Percentiles rank a stretch among this genome's conserved stretches.
phyloP scores from a whole-genome alignment of 2,113 vertebrate genomes.

The Zosterops japonicus region DNA sequence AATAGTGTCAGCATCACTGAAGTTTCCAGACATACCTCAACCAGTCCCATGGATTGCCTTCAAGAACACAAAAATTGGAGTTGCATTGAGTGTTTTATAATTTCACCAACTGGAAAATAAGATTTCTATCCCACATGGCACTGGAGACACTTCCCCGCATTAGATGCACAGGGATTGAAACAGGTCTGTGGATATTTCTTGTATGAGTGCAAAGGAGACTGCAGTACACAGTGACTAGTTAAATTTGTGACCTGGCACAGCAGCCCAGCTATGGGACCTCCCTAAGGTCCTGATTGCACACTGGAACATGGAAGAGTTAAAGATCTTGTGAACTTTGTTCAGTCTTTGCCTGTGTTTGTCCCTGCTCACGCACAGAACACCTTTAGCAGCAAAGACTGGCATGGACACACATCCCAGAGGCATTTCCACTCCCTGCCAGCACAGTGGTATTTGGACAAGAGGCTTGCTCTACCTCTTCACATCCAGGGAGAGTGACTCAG shows the following conservation, averaged over 20 bases:
- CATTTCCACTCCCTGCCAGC: neutral
- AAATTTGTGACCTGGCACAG: neutral
- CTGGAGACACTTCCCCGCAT: neutral
- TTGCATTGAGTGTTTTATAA: neutral
- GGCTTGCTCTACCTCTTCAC: neutral
- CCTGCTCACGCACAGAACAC: rapidly evolving
- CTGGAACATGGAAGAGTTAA: neutral
- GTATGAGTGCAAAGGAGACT: neutral
- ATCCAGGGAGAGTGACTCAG: neutral
- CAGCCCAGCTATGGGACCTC: neutral
- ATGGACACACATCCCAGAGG: neutral
- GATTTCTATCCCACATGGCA: neutral
- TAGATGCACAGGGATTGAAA: neutral
- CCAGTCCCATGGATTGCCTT: neutral
- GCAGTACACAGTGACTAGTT: rapidly evolving
- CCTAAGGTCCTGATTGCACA: rapidly evolving
- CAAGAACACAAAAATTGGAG: neutral
- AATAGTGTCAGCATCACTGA: neutral
- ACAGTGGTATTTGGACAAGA: neutral
- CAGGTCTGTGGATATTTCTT: neutral
- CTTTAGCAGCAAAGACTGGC: neutral
- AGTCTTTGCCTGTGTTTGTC: rapidly evolving
- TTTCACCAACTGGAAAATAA: neutral
- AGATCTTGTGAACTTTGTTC: neutral
- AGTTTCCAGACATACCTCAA: neutral